phyloP scores from a whole-genome alignment of 2,797 vertebrate species.

The Acanthis flammea region DNA sequence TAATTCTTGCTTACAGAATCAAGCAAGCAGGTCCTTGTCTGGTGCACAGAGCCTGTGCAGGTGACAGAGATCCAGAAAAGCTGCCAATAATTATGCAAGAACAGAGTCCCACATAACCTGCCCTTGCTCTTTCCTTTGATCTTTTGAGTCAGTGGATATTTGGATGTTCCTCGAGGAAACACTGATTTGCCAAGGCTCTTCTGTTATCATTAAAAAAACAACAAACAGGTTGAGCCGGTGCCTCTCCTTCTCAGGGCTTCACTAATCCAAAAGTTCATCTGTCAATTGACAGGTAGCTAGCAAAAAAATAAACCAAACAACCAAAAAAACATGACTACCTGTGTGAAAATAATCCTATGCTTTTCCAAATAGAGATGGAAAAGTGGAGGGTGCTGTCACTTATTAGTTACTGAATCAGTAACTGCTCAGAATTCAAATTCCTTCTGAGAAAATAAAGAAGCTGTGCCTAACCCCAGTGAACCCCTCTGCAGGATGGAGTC shows the following conservation, averaged over 20 bases:
- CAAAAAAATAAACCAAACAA: background rate
- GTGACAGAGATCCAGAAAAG: background rate
- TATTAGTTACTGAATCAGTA: background rate
- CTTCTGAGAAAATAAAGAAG: background rate
- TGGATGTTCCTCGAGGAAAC: constrained; percentile 50
- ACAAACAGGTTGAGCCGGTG: background rate
- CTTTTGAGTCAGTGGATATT: background rate
- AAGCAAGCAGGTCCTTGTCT: background rate
- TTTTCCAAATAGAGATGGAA: background rate
- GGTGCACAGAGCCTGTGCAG: background rate
- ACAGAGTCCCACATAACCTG: background rate
- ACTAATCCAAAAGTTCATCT: background rate
- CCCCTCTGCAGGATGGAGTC: background rate
- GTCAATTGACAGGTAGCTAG: background rate
- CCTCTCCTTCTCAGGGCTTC: background rate
- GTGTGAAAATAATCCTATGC: background rate
- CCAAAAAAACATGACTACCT: background rate
- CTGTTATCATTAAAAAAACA: constrained; percentile 12
- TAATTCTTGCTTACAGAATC: background rate
- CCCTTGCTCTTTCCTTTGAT: background rate
- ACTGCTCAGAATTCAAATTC: background rate
- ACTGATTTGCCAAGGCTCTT: background rate
- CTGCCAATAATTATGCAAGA: background rate
- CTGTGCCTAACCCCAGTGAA: background rate
- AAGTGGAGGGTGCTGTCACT: background rate